Conservation (phyloP, 2,888 invertebrate species). For the Ceramica pisi region DNA sequence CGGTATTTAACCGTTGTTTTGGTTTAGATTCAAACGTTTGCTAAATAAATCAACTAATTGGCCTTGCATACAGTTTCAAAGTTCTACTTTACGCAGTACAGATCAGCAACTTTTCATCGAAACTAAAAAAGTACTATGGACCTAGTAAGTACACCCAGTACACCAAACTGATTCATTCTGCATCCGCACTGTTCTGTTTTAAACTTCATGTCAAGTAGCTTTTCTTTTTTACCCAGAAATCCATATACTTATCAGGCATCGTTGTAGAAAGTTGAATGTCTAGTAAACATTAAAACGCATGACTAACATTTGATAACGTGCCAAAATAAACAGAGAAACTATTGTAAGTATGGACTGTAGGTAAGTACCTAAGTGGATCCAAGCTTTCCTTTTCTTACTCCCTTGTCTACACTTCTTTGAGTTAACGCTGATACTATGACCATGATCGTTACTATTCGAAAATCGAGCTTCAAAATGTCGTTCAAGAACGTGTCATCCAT, state of each 20-base stretch:
- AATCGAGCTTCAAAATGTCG: conserved; percentile 78
- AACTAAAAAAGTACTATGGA: not conserved
- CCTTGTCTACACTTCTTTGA: conserved; percentile 58
- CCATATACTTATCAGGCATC: conserved; percentile 30
- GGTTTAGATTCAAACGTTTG: not conserved
- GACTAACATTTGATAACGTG: conserved; percentile 63
- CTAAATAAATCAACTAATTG: not conserved
- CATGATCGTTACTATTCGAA: conserved; percentile 69
- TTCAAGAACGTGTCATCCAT: conserved; percentile 84
- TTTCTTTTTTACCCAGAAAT: conserved; percentile 32
- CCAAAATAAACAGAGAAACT: conserved; percentile 63
- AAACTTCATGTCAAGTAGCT: conserved; percentile 21
- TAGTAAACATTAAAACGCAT: conserved; percentile 52
- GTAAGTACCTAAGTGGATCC: conserved; percentile 54
- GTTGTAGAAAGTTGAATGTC: conserved; percentile 63
- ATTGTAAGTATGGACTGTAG: conserved; percentile 42
- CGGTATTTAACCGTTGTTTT: not conserved
- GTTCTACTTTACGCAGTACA: not conserved
- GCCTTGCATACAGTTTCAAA: not conserved
- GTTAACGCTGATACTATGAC: conserved; percentile 58
- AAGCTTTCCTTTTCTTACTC: conserved; percentile 64
- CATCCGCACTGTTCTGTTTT: conserved; percentile 1
- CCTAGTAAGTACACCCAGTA: too few relatives aligned
- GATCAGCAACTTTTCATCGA: not conserved
- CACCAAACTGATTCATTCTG: conserved; percentile 11